A percentile compares a stretch with the other conserved stretches of the same genome.
These are phyloP conservation scores for Enteromius viviparus DNA, from an alignment of 2,797 vertebrate species.

Conservation along the genomic window DNA sequence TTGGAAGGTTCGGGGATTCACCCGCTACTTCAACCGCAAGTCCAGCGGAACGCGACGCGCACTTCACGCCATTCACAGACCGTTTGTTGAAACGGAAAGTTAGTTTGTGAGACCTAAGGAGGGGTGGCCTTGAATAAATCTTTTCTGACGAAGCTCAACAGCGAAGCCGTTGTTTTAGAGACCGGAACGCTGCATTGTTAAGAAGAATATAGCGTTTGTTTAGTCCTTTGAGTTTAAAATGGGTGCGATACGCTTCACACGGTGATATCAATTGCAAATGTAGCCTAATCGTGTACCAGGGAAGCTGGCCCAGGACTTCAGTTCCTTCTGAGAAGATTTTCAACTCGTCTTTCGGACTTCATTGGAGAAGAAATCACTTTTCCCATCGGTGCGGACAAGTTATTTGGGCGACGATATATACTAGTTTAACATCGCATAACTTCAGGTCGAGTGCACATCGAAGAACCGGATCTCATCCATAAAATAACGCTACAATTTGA, in stretches of 20 bases:
- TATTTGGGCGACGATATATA: background rate
- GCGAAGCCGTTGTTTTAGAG: background rate
- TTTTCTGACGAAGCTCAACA: slow-evolving; percentile 6
- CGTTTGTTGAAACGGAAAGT: slow-evolving; percentile 1
- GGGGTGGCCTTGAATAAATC: background rate
- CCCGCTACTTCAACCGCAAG: background rate
- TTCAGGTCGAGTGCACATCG: slow-evolving; percentile 22
- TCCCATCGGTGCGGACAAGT: background rate
- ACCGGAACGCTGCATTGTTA: slow-evolving; percentile 5
- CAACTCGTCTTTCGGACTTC: slow-evolving; percentile 13
- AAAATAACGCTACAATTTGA: background rate
- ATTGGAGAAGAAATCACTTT: background rate
- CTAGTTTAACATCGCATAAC: slow-evolving; percentile 29
- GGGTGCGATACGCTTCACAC: background rate
- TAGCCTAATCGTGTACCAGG: background rate
- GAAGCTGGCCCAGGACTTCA: background rate
- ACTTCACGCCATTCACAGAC: background rate
- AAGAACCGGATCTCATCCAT: slow-evolving; percentile 13
- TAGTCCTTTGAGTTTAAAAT: background rate
- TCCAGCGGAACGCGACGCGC: slow-evolving; percentile 4
- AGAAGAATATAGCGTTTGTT: background rate
- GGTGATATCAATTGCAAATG: background rate
- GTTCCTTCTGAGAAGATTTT: background rate
- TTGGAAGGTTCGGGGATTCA: background rate
- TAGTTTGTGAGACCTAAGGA: background rate